Conservation (phyloP, 2,888 invertebrate genomes). For the Heliconius hortense region DNA sequence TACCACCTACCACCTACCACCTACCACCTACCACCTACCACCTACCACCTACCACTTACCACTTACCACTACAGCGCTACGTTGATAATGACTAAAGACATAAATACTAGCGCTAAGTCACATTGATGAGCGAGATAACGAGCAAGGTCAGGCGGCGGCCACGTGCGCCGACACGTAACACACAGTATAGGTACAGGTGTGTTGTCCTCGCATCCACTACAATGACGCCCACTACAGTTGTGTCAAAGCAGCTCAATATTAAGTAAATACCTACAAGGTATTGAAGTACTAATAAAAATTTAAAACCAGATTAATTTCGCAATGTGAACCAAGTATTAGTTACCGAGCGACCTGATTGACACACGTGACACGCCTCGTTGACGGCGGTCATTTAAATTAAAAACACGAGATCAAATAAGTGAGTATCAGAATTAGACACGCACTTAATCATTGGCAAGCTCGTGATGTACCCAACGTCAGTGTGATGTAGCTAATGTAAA, state of each 20-base stretch:
- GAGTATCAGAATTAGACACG: not conserved
- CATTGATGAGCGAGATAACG: constrained; percentile 13
- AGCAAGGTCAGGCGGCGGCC: constrained; percentile 18
- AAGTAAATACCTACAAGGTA: not conserved
- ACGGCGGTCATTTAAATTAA: constrained; percentile 4
- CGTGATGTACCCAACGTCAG: not conserved
- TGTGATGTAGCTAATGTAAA: no score
- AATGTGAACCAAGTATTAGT: constrained; percentile 1
- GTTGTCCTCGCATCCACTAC: no score
- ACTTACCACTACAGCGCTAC: not conserved
- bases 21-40: no score
- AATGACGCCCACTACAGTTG: no score
- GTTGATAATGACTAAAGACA: constrained; percentile 12
- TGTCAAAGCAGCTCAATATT: not conserved
- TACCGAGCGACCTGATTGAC: constrained; percentile 9
- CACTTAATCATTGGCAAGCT: not conserved
- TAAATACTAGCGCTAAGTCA: constrained; percentile 11
- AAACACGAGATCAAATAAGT: constrained; percentile 18
- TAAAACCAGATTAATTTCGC: constrained; percentile 13
- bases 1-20: no score
- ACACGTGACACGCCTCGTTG: not conserved
- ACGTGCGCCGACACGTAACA: constrained; percentile 4
- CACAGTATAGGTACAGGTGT: no score
- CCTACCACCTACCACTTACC: not conserved
- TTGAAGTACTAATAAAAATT: not conserved